These are phyloP conservation scores for Polyommatus icarus DNA, from an alignment of 2,888 invertebrate genomes.

Conservation along the genomic window DNA sequence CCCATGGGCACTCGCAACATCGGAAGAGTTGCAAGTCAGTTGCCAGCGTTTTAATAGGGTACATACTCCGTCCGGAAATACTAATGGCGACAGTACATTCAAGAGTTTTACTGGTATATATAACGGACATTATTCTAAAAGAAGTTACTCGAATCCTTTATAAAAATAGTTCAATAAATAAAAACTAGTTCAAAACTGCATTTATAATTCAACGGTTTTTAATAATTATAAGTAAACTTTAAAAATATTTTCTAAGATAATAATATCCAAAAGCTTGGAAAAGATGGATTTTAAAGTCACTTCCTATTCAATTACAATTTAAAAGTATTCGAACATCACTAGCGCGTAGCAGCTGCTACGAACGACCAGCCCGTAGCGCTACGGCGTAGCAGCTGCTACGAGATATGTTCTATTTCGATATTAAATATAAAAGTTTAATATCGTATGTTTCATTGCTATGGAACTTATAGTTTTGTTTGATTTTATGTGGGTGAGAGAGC, in stretches of 20 bases:
- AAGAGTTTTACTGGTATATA: too few species aligned
- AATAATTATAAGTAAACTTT: background rate
- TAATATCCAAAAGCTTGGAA: background rate
- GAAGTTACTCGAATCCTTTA: too few species aligned
- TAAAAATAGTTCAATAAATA: too few species aligned
- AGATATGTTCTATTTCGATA: background rate
- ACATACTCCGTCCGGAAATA: too few species aligned
- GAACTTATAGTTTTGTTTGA: background rate
- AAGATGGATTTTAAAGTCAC: background rate
- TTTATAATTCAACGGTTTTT: too few species aligned
- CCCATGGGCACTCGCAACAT: too few species aligned
- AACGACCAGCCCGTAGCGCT: background rate
- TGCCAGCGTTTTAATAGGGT: too few species aligned
- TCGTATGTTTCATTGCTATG: background rate
- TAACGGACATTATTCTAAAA: too few species aligned
- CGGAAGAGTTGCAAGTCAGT: too few species aligned
- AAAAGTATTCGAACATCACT: constrained; percentile 2
- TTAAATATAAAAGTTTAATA: background rate
- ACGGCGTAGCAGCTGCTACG: constrained; percentile 11
- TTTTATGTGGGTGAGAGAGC: too few species aligned
- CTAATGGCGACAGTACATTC: too few species aligned
- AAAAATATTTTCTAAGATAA: background rate
- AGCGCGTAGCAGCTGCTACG: constrained; percentile 17
- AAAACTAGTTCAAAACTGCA: too few species aligned
- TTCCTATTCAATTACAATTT: background rate